Evolutionary conservation across 2,888 invertebrate genomes (phyloP), one percentile per base, ranked within the genome.

Genomic region (Dinocampus coccinellae): DNA sequence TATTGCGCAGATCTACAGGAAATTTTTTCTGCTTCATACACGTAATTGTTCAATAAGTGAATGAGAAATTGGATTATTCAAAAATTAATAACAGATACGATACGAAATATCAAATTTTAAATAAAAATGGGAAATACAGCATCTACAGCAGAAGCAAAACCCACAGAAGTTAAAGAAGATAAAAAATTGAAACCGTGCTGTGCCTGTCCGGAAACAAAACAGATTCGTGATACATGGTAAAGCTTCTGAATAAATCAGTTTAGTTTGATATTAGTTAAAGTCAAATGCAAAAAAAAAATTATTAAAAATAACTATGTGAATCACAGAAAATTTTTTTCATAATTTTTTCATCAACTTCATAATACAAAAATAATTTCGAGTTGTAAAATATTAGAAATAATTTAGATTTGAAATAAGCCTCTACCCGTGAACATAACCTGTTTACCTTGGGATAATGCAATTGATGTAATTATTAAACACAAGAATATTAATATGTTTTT

Each of bases 121-220:
- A 22, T 22, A 53, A 76, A 66, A 79, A 92, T 92, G 92, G 91
- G 91, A 74, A 91, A 90, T 80, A 83, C 88, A 62, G 84, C 87
- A 73, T 88, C 89, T 11, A 91, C 91, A 85, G 89, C 83, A 26
- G 85, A 86, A 11, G 82, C 84, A 4, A 72, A 75, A 53, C 61
- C 74, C 72, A 79, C 73, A 69, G 88, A 88, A 10, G 85, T 55
- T 10, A 76, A 76, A 10, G 90, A 90, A 60, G 93, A 93, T 80
- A 93, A 94, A 60, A 96, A 96, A 85, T 89, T 96, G 75, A 98
- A 97, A 86, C 94, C 98, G 3, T 98, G 98, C 84, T 98, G 98
- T 90, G 98, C 98, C 3, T 98, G 98, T 88, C 98, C 98, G 0
- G 98, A 98, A 89, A 98, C 98, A 0, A 98, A 97, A 88, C 92